Conservation (phyloP, 2,797 vertebrate genomes). For the Hippoglossus hippoglossus region DNA sequence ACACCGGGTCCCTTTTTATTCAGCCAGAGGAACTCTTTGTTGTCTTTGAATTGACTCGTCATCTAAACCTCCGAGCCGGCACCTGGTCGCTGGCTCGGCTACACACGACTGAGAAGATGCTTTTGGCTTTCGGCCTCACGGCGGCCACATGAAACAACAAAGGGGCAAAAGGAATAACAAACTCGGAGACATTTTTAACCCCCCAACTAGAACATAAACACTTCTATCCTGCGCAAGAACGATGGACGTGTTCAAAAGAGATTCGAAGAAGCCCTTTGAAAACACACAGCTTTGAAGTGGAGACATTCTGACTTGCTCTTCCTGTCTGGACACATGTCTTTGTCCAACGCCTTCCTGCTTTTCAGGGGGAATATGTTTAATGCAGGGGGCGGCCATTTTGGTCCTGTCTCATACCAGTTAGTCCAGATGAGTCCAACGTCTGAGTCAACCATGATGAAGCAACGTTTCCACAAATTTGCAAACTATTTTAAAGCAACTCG, state of each 20-base stretch:
- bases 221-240: slow-evolving; percentile 62
- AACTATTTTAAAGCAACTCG: too few relatives aligned
- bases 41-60: neutral
- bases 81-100: slow-evolving; percentile 44
- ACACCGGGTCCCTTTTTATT: neutral
- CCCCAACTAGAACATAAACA: slow-evolving; percentile 65
- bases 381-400: slow-evolving; percentile 14
- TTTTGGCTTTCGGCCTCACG: slow-evolving; percentile 40
- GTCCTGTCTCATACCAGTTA: neutral
- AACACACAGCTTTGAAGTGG: slow-evolving; percentile 70
- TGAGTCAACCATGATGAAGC: neutral
- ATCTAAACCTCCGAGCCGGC: slow-evolving; percentile 5
- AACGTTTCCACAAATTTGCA: too few relatives aligned
- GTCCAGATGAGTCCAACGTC: neutral
- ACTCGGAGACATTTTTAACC: slow-evolving; percentile 13
- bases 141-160: slow-evolving; percentile 56
- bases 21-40: neutral
- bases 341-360: slow-evolving; percentile 38
- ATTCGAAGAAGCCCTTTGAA: slow-evolving; percentile 61
- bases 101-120: slow-evolving; percentile 24
- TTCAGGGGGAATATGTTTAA: slow-evolving; percentile 25
- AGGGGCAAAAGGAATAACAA: neutral
- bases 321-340: slow-evolving; percentile 41
- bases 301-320: slow-evolving; percentile 55
- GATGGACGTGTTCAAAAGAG: slow-evolving; percentile 46